Evolutionary conservation across 2,888 invertebrate species (phyloP).

Genomic region (Agrotis exclamationis): DNA sequence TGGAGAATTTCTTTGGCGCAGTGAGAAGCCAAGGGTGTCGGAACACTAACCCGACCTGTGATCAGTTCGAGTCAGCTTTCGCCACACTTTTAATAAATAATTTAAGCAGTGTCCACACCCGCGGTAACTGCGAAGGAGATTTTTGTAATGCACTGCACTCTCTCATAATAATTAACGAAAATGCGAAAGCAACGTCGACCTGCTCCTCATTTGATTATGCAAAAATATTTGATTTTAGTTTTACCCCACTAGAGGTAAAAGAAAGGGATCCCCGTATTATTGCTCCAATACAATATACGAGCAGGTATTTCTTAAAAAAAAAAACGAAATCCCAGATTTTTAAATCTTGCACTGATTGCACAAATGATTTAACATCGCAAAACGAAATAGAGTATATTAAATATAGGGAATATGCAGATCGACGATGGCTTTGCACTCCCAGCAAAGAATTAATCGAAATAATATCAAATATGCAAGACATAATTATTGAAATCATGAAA

Average conservation of each 20-base stretch:
- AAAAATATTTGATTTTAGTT: background rate
- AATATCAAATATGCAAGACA: too few species aligned
- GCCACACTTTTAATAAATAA: constrained; percentile 31
- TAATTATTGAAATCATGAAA: too few species aligned
- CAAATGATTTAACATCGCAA: constrained; percentile 2
- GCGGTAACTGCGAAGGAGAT: constrained; percentile 42
- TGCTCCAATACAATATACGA: constrained; percentile 44
- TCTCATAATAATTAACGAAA: constrained; percentile 39
- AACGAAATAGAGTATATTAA: constrained; percentile 15
- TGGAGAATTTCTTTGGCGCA: constrained; percentile 63
- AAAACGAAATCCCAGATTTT: constrained; percentile 8
- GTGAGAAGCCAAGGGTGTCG: constrained; percentile 34
- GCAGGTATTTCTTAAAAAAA: constrained; percentile 54
- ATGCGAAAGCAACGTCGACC: constrained; percentile 32
- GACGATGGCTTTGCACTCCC: too few species aligned
- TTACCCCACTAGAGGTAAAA: constrained; percentile 17
- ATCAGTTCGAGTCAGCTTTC: constrained; percentile 29
- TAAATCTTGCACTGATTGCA: constrained; percentile 21
- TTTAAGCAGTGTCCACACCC: constrained; percentile 57
- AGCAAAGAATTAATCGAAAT: too few species aligned
- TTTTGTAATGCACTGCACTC: constrained; percentile 31
- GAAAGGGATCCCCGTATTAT: constrained; percentile 19
- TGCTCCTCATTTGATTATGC: constrained; percentile 20
- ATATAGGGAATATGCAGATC: too few species aligned
- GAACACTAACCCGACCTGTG: constrained; percentile 28